These are phyloP conservation scores for Alectura lathami DNA, from an alignment of 2,113 vertebrate genomes.

Conservation along the genomic window DNA sequence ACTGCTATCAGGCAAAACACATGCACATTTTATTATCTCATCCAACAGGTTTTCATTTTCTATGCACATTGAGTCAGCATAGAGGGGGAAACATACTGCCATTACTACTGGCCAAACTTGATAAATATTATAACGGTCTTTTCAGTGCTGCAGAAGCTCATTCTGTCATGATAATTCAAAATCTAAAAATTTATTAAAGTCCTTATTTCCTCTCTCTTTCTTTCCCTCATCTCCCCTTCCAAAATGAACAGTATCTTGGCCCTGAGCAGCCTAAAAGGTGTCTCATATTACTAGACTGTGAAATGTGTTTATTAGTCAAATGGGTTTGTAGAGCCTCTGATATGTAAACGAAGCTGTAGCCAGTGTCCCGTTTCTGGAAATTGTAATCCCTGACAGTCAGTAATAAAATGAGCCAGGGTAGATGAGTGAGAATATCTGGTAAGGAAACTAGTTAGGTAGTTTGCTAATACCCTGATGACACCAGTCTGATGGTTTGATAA, in stretches of 20 bases:
- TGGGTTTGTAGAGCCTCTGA: not conserved
- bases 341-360: not conserved
- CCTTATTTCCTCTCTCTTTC: not conserved
- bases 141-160: conserved; percentile 13
- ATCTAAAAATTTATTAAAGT: not conserved
- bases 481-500: not conserved
- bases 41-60: conserved; percentile 65
- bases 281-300: not conserved
- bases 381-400: not conserved
- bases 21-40: conserved; percentile 68
- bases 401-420: not conserved
- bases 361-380: not conserved
- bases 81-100: conserved; percentile 1
- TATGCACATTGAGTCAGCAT: conserved; percentile 44
- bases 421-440: not conserved
- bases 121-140: conserved; percentile 24
- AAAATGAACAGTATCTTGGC: not conserved
- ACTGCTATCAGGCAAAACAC: conserved; percentile 67
- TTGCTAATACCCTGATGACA: not conserved
- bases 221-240: not conserved
- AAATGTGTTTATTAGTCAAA: not conserved
- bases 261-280: not conserved
- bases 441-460: not conserved
- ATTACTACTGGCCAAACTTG: conserved; percentile 14
- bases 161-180: conserved; percentile 21